Conservation (phyloP, 2,113 vertebrate genomes). For the Mixornis gularis region DNA sequence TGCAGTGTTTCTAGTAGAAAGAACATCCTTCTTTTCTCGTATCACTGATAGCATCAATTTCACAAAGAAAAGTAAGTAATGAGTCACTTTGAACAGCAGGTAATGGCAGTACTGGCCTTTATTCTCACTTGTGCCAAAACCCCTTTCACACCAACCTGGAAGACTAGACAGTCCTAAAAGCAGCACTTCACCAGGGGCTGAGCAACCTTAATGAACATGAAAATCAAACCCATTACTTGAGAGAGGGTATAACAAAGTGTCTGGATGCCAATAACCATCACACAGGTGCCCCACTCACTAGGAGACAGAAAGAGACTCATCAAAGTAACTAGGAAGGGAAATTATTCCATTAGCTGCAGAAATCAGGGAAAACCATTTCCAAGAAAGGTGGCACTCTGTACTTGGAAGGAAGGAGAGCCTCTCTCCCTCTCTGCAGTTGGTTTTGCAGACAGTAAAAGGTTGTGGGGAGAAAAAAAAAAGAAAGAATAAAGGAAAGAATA, state of each 20-base stretch:
- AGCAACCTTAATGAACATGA: constrained; percentile 10
- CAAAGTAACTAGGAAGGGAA: neutral
- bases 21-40: neutral
- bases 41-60: neutral
- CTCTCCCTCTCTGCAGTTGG: neutral
- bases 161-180: constrained; percentile 8
- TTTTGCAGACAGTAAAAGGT: neutral
- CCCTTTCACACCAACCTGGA: neutral
- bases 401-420: neutral
- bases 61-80: constrained; percentile 14
- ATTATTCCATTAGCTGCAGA: constrained; percentile 15
- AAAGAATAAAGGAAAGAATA: neutral
- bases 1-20: neutral
- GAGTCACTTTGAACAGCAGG: neutral
- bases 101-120: neutral
- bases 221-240: constrained; percentile 23
- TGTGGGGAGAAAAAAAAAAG: fast-evolving
- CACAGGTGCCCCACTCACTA: neutral
- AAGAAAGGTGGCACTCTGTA: neutral
- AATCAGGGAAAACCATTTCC: neutral
- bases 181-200: neutral
- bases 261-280: neutral
- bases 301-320: neutral
- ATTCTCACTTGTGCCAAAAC: neutral
- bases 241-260: neutral